phyloP scores from a whole-genome alignment of 2,888 invertebrate species.

The Thalpophila matura region DNA sequence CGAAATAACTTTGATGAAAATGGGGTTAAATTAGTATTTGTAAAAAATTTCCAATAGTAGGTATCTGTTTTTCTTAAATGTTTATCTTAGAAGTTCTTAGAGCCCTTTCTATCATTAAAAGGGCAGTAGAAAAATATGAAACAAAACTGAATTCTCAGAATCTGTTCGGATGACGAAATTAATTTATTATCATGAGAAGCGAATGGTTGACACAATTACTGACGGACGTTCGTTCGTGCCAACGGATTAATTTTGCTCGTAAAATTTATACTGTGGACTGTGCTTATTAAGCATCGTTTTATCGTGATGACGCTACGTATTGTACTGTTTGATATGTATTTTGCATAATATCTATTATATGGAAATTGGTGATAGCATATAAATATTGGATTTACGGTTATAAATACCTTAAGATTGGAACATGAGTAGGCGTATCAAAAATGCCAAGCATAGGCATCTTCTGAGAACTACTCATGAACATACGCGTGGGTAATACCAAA shows the following conservation, averaged over 20 bases:
- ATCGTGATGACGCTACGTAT: conserved; percentile 39
- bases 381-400: conserved; percentile 29
- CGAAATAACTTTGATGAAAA: too few relatives aligned
- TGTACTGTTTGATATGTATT: conserved; percentile 40
- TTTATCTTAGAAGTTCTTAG: background rate
- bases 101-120: background rate
- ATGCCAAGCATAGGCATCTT: conserved; percentile 3
- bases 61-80: too few relatives aligned
- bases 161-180: conserved; percentile 58
- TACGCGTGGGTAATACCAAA: conserved; percentile 9
- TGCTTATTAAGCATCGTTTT: conserved; percentile 66
- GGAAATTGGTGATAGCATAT: conserved; percentile 22
- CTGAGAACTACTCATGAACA: background rate
- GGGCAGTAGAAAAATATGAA: conserved; percentile 23
- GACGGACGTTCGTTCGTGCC: conserved; percentile 69
- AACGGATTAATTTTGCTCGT: conserved; percentile 80
- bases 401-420: conserved; percentile 19
- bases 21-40: too few relatives aligned
- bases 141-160: conserved; percentile 42
- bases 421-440: conserved; percentile 15
- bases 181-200: conserved; percentile 76
- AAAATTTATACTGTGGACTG: conserved; percentile 75
- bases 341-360: conserved; percentile 30
- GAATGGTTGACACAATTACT: conserved; percentile 78
- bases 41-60: too few relatives aligned